Conservation (phyloP, 2,888 invertebrate species). For the Dryococelus australis region DNA sequence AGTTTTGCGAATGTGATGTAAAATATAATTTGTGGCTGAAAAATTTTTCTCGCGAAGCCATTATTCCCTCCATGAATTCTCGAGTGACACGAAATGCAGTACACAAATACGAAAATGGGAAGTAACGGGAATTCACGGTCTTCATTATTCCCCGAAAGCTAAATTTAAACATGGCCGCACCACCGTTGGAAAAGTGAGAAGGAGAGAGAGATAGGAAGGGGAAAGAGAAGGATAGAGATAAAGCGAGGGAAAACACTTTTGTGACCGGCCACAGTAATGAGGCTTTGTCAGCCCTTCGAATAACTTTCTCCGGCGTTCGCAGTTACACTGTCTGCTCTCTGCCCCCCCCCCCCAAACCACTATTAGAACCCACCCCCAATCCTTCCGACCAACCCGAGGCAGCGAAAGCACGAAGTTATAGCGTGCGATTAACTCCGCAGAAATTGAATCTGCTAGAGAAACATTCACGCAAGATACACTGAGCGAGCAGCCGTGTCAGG, state of each 20-base stretch:
- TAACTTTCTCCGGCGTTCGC: background rate
- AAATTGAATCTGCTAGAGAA: conserved; percentile 11
- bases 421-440: conserved; percentile 8
- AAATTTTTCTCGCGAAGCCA: too few relatives aligned
- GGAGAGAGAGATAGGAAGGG: too few relatives aligned
- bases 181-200: background rate
- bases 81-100: too few relatives aligned
- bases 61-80: too few relatives aligned
- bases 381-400: background rate
- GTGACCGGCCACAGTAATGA: conserved; percentile 2
- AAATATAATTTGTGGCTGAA: too few relatives aligned
- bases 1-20: too few relatives aligned
- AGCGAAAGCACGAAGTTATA: conserved; percentile 3
- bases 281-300: conserved; percentile 11
- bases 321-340: background rate
- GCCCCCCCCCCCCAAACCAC: background rate
- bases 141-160: too few relatives aligned
- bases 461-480: background rate
- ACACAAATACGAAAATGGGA: too few relatives aligned
- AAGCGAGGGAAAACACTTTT: background rate
- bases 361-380: too few relatives aligned
- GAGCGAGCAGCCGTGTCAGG: background rate
- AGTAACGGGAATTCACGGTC: too few relatives aligned
- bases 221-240: background rate
- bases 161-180: too few relatives aligned